Conservation (phyloP, 2,888 invertebrate species). For the Melitaea athalia region DNA sequence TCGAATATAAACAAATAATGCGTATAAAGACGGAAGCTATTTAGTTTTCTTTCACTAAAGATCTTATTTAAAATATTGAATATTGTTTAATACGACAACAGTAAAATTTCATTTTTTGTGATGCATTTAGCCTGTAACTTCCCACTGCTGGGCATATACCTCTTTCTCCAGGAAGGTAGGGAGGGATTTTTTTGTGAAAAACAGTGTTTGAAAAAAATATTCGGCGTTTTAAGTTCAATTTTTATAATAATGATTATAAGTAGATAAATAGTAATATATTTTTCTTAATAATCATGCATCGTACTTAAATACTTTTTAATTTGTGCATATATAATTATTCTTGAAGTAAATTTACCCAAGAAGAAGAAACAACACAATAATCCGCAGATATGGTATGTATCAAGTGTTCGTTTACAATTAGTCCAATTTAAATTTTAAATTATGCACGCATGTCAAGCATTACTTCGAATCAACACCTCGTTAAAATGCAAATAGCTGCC, state of each 20-base stretch:
- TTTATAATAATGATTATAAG: no score
- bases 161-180: no score
- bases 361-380: not conserved
- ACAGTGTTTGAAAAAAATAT: no score
- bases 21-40: conserved; percentile 24
- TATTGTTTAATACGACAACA: not conserved
- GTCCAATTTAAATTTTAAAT: conserved; percentile 42
- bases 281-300: no score
- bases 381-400: not conserved
- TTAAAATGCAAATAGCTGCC: conserved; percentile 74
- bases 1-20: conserved; percentile 23
- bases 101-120: no score
- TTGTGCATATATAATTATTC: not conserved
- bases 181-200: no score
- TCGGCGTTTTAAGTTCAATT: no score
- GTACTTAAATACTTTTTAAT: no score
- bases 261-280: no score
- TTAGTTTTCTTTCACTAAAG: not conserved
- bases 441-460: conserved; percentile 57
- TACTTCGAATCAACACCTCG: conserved; percentile 73
- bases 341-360: not conserved
- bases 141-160: no score
- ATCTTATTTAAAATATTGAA: not conserved
- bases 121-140: no score
- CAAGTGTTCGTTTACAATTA: conserved; percentile 5